phyloP scores from a whole-genome alignment of 2,888 invertebrate genomes.

The Chalcosyrphus nemorum region DNA sequence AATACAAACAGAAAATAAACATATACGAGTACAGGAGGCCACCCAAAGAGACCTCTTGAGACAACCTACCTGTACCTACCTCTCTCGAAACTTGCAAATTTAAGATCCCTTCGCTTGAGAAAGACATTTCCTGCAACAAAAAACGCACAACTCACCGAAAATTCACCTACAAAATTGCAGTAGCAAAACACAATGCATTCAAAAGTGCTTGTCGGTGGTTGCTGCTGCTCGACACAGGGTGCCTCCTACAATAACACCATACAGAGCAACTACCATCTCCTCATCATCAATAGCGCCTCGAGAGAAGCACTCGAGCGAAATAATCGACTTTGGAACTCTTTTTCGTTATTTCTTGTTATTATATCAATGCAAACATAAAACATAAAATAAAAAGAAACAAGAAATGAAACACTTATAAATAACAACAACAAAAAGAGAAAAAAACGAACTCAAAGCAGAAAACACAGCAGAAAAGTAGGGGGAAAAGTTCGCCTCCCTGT shows the following conservation, averaged over 20 bases:
- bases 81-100: conserved; percentile 11
- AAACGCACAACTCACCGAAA: conserved; percentile 9
- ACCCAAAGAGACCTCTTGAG: neutral
- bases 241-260: conserved; percentile 27
- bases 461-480: neutral
- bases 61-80: too few species aligned
- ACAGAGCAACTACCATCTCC: conserved; percentile 10
- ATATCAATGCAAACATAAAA: neutral
- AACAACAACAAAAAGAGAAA: conserved; percentile 7
- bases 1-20: neutral
- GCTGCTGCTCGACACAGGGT: conserved; percentile 3
- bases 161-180: conserved; percentile 15
- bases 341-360: conserved; percentile 49
- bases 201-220: conserved; percentile 32
- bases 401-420: conserved; percentile 54
- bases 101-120: conserved; percentile 16
- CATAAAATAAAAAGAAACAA: neutral
- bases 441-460: conserved; percentile 13
- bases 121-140: conserved; percentile 33
- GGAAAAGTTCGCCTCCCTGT: conserved; percentile 10
- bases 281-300: conserved; percentile 28
- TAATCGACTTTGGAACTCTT: conserved; percentile 66
- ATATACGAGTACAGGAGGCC: neutral
- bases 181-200: conserved; percentile 32
- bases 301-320: conserved; percentile 62